Evolutionary conservation across 2,113 vertebrate genomes (phyloP).

Genomic region (Bolborhynchus lineola): DNA sequence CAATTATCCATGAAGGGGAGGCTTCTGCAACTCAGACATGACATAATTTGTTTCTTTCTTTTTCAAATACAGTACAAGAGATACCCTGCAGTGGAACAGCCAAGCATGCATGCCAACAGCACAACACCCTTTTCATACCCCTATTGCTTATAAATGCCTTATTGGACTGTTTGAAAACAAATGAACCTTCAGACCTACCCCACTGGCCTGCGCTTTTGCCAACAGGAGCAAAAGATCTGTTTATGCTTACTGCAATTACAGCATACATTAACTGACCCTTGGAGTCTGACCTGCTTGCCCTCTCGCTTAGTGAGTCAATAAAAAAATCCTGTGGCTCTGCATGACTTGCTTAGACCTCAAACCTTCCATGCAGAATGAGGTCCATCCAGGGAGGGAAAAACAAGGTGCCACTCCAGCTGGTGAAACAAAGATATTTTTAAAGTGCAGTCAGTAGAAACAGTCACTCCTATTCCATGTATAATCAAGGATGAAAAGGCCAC

Average conservation of each 20-base stretch:
- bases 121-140: background rate
- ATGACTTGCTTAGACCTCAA: constrained; percentile 29
- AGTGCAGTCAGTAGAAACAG: constrained; percentile 61
- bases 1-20: background rate
- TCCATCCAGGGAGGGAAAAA: background rate
- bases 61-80: background rate
- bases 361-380: constrained; percentile 16
- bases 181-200: background rate
- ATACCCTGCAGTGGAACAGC: background rate
- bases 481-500: constrained; percentile 66
- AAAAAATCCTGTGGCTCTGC: constrained; percentile 47
- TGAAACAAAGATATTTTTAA: constrained; percentile 64
- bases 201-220: background rate
- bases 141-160: background rate
- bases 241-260: constrained; percentile 27
- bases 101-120: rapidly evolving
- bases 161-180: background rate
- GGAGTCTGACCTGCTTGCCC: background rate
- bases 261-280: background rate
- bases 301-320: constrained; percentile 29
- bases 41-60: background rate
- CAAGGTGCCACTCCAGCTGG: constrained; percentile 56
- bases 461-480: constrained; percentile 56
- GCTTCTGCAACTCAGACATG: background rate
- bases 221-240: constrained; percentile 18